phyloP scores from a whole-genome alignment of 2,113 vertebrate genomes.

The Falco punctatus region DNA sequence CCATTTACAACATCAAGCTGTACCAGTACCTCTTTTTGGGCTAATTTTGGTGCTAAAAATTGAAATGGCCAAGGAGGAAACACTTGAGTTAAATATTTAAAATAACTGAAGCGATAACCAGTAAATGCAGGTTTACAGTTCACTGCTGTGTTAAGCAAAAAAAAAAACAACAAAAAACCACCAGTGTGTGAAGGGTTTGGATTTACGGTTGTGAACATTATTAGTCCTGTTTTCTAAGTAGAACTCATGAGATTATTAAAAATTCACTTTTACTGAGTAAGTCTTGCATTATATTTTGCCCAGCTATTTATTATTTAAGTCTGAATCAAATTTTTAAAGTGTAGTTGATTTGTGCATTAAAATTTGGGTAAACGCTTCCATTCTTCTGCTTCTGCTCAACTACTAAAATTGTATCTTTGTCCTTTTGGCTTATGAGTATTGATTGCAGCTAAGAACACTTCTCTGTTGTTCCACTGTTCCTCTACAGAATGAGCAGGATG shows the following conservation, averaged over 20 bases:
- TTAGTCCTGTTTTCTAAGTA: conserved; percentile 81
- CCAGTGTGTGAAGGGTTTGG: conserved; percentile 77
- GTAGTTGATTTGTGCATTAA: conserved; percentile 68
- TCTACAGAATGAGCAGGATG: not conserved
- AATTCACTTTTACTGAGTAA: conserved; percentile 79
- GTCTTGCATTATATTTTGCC: conserved; percentile 77
- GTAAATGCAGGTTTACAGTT: conserved; percentile 78
- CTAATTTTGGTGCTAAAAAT: conserved; percentile 82
- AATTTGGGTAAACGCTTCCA: conserved; percentile 54
- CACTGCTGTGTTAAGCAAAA: conserved; percentile 73
- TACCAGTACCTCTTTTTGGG: conserved; percentile 72
- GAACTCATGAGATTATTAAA: conserved; percentile 82
- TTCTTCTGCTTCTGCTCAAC: conserved; percentile 49
- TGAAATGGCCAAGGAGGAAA: conserved; percentile 78
- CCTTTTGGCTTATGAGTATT: conserved; percentile 12
- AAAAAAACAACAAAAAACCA: not conserved
- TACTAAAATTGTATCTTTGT: conserved; percentile 5
- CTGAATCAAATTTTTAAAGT: conserved; percentile 53
- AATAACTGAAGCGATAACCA: conserved; percentile 68
- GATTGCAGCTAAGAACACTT: not conserved
- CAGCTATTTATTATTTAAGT: conserved; percentile 76
- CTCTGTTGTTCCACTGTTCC: not conserved
- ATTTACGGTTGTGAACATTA: conserved; percentile 82
- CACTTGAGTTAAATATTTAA: conserved; percentile 73
- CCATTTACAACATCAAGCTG: conserved; percentile 68